phyloP scores from a whole-genome alignment of 2,797 vertebrate species.

The Clarias platycephalus region DNA sequence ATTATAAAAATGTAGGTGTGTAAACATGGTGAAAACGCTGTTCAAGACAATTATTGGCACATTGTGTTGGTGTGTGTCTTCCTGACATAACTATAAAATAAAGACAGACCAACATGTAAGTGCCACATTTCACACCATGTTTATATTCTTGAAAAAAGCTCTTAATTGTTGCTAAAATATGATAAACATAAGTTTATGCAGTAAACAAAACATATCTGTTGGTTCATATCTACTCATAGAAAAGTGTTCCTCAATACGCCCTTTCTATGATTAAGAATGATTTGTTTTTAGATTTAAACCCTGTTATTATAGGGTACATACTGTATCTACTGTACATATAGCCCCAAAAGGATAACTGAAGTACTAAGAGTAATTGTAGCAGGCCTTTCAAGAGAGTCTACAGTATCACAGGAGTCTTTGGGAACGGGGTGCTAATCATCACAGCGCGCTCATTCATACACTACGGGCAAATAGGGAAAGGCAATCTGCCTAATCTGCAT shows the following conservation, averaged over 20 bases:
- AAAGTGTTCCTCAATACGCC: too few relatives aligned
- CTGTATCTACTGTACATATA: background rate
- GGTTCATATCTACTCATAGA: too few relatives aligned
- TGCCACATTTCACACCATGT: background rate
- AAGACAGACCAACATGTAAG: background rate
- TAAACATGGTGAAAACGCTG: background rate
- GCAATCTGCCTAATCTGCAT: too few relatives aligned
- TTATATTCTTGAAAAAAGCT: background rate
- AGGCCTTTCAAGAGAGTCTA: background rate
- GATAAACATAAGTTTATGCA: background rate
- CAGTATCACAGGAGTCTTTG: too few relatives aligned
- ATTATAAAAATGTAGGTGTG: background rate
- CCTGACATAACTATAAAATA: background rate
- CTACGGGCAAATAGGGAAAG: background rate
- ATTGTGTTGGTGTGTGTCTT: slow-evolving; percentile 1
- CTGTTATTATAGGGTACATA: too few relatives aligned
- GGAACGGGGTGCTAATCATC: background rate
- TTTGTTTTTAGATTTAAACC: too few relatives aligned
- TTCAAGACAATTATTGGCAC: background rate
- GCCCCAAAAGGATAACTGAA: background rate
- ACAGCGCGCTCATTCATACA: background rate
- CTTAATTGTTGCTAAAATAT: background rate
- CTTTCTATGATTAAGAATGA: too few relatives aligned
- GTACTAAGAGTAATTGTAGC: background rate
- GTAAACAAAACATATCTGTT: too few relatives aligned